Base-by-base conservation (phyloP, 2,888 invertebrate genomes). In the Rotaria sp. region DNA sequence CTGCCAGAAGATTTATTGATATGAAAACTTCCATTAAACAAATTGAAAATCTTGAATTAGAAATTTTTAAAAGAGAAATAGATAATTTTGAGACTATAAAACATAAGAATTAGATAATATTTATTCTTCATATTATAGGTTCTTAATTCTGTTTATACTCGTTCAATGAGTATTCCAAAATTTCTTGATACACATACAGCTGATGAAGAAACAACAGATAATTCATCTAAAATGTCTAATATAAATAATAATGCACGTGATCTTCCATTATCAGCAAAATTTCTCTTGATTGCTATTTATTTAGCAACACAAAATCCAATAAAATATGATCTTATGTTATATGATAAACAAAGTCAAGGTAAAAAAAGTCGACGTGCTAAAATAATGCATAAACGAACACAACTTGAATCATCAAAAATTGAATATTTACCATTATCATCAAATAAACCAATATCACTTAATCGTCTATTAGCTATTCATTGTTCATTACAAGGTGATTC, bases 301-400 rank as follows among this genome's bases (percentile, higher is more conserved):
- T 85, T 86, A 57, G 86, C 86, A 30, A 85, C 86, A 26, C 86
- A 85, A 30, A 86, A 86, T 86, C 85, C 86, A 11, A n/a, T 85
- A 41, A 86, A 86, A 85, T 86, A 86, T 80, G 86, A 86, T 50
- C 85, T 52, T 38, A 85, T 85, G 55, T 50, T 86, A 26, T 75
- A 75, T 45, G 86, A 86, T 45, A 85, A 85, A 35, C 85, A 85
- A 74, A 35, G 45, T 15, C 74, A 35, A 52, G 84, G 84, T 11
- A 80, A 80, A 80, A 86, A 85, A 30, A 75, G 75, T 21, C 48
- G 85, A 45, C 85, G 85, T 48, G 75, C 59, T 45, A 75, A 67
- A 48, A 85, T 86, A 13, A 85, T 85, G 24, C 80, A 75, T 59
- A 85, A 86, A 85, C 85, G 85, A 85, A 45, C 84, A 74, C 86